phyloP scores from a whole-genome alignment of 2,888 invertebrate species.

The Oasisia sp. region DNA sequence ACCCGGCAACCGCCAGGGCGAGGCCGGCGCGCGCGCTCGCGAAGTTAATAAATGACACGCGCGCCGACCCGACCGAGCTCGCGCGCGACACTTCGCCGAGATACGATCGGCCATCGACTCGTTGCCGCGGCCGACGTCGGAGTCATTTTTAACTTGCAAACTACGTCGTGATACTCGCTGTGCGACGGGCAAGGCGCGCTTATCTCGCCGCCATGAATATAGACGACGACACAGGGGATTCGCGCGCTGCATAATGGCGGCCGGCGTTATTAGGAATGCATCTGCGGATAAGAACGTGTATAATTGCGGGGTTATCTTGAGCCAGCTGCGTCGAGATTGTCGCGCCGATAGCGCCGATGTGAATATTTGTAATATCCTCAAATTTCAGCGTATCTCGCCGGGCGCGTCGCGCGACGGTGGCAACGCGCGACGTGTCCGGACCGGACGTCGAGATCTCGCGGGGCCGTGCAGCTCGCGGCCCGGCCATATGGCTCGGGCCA shows the following conservation, averaged over 20 bases:
- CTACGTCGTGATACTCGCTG: background rate
- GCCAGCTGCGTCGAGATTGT: slow-evolving; percentile 11
- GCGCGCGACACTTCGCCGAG: background rate
- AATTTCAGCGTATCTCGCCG: background rate
- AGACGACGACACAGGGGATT: background rate
- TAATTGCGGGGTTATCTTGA: slow-evolving; percentile 17
- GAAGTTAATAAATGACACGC: slow-evolving; percentile 1
- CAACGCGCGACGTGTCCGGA: background rate
- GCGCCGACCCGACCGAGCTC: background rate
- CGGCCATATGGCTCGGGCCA: background rate
- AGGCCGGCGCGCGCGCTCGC: background rate
- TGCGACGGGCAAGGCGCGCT: background rate
- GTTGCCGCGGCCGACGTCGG: background rate
- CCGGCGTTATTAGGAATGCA: slow-evolving; percentile 4
- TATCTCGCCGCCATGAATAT: slow-evolving; percentile 13
- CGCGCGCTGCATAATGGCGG: background rate
- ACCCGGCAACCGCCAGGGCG: background rate
- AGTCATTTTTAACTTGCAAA: slow-evolving; percentile 9
- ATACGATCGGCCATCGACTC: slow-evolving; percentile 1
- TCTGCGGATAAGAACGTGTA: slow-evolving; percentile 17
- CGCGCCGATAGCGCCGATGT: slow-evolving; percentile 13
- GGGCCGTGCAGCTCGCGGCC: background rate
- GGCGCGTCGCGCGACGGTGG: background rate
- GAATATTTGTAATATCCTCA: slow-evolving; percentile 17
- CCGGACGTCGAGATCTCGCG: background rate